These are phyloP conservation scores for Gibbula magus DNA, from an alignment of 2,888 invertebrate genomes.

Conservation along the genomic window DNA sequence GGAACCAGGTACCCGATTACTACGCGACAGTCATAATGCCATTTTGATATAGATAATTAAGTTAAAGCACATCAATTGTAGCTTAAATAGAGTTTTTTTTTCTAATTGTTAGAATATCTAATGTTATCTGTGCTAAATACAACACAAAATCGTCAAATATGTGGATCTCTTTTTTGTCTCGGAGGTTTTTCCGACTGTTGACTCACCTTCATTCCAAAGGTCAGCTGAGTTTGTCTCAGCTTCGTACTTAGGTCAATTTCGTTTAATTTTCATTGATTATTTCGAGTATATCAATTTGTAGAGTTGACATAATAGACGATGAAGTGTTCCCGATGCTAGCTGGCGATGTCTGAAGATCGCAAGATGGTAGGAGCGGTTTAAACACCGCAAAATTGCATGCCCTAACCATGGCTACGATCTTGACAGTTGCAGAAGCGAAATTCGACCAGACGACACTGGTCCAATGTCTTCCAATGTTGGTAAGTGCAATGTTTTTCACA, in stretches of 20 bases:
- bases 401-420: conserved; percentile 20
- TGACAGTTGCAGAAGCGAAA: conserved; percentile 27
- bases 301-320: neutral
- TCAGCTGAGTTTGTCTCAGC: conserved; percentile 33
- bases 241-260: conserved; percentile 28
- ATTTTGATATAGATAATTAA: too few species aligned
- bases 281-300: conserved; percentile 2
- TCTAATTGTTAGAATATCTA: neutral
- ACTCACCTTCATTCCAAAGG: conserved; percentile 33
- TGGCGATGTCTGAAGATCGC: neutral
- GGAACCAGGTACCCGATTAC: conserved; percentile 23
- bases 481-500: too few species aligned
- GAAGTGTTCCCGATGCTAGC: neutral
- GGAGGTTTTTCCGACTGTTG: conserved; percentile 7
- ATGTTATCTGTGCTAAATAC: neutral
- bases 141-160: neutral
- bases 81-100: neutral
- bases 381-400: neutral
- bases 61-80: neutral
- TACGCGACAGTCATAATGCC: neutral
- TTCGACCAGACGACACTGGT: conserved; percentile 4
- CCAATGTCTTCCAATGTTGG: too few species aligned
- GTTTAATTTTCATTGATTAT: conserved; percentile 21
- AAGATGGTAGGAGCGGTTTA: neutral
- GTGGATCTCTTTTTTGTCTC: neutral